Evolutionary conservation across 2,888 invertebrate genomes (phyloP), one percentile per base, ranked within the genome.

Genomic region (Aproaerema taeniolella): DNA sequence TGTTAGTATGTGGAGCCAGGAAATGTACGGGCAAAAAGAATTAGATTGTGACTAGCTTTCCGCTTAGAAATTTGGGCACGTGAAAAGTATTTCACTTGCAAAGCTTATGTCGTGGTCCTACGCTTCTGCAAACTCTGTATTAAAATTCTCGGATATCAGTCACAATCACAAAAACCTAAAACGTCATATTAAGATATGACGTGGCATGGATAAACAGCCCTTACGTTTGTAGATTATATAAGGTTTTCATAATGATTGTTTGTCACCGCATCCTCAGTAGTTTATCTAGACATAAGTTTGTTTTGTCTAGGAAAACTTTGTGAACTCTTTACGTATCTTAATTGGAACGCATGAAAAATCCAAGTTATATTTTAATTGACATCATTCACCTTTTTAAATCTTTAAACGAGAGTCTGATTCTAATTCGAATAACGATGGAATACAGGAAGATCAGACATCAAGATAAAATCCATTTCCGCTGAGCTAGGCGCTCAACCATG

Each of bases 1-100:
- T 42, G 50, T 54, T 55, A 52, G 46, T 43, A 10, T 37, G 38
- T 44, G 7, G 47, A 56, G 60, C 58, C 52, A 61, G 47, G 42
- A 50, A 54, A 58, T 24, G 11, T 2, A 59, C 54, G 55, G 20
- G 33, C 43, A 39, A 8, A 25, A 15, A n/a, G 29, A 26, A 26
- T 20, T 4, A 6, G 20, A 8, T 20, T 20, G 8, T 6, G 4
- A 8, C 5, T 20, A 20, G 20, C 4, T 20, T 6, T 20, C 5
- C 8, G 8, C 4, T 20, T 20, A 8, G 8, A 20, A 8, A 8
- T 6, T 6, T 20, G 5, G 4, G 5, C 8, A 20, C 20, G 20
- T 20, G n/a, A n/a, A n/a, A 20, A 20, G 20, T 20, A 20, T 8
- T 20, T 20, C 8, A 20, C 5, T 20, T 8, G 8, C 4, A 20